Conservation (phyloP, 2,888 invertebrate genomes). For the Hydrotaea cyrtoneurina region DNA sequence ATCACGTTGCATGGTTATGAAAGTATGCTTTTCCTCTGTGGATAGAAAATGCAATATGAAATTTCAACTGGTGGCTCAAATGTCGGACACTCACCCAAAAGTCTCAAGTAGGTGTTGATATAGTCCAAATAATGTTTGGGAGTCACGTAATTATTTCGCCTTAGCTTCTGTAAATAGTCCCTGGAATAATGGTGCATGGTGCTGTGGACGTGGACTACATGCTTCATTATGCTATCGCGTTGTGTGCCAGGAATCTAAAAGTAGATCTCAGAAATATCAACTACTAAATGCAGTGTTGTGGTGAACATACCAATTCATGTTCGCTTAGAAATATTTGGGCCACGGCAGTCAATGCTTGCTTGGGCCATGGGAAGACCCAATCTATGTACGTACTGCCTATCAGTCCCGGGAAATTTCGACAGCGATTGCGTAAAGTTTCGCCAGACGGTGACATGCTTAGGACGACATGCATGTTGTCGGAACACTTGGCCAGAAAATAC, state of each 20-base stretch:
- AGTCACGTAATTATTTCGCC: conserved; percentile 93
- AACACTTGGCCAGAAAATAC: conserved; percentile 89
- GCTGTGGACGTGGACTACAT: conserved; percentile 93
- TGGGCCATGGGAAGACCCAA: conserved; percentile 97
- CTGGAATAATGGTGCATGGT: conserved; percentile 87
- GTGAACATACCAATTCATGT: conserved; percentile 82
- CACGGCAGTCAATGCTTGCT: conserved; percentile 92
- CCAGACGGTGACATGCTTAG: conserved; percentile 94
- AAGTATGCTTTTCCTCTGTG: conserved; percentile 78
- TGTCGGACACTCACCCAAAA: conserved; percentile 83
- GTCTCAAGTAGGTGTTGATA: conserved; percentile 88
- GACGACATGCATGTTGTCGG: conserved; percentile 94
- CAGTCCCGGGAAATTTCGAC: conserved; percentile 94
- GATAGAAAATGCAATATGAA: background rate
- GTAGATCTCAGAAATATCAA: background rate
- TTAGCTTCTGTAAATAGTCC: conserved; percentile 87
- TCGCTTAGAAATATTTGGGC: conserved; percentile 92
- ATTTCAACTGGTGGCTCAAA: background rate
- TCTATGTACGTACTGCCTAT: conserved; percentile 96
- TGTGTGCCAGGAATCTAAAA: conserved; percentile 85
- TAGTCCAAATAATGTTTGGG: conserved; percentile 96
- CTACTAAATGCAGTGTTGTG: background rate
- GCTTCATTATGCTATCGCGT: conserved; percentile 88
- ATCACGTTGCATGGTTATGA: conserved; percentile 77
- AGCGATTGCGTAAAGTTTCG: conserved; percentile 90